These are phyloP conservation scores for Brevimyrus niger DNA, from an alignment of 2,113 vertebrate genomes.

Conservation along the genomic window DNA sequence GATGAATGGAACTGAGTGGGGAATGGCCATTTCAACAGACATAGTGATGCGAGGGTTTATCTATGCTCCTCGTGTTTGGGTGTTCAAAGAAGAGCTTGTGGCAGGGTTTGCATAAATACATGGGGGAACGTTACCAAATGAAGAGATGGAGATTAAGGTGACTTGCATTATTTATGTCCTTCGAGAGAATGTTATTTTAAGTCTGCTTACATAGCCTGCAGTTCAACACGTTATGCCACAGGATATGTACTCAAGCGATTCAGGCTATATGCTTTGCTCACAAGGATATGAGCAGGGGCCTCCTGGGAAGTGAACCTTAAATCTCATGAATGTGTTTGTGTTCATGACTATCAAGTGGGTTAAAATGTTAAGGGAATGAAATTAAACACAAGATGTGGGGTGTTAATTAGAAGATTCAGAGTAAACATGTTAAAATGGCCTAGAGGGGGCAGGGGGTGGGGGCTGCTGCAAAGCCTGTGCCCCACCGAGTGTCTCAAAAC, in stretches of 20 bases:
- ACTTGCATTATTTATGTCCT: slow-evolving; percentile 4
- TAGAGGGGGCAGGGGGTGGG: background rate
- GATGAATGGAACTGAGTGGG: background rate
- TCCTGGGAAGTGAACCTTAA: background rate
- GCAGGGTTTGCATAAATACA: background rate
- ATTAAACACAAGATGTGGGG: background rate
- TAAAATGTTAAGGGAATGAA: background rate
- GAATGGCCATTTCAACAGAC: background rate
- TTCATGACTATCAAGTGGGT: background rate
- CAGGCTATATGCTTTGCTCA: background rate
- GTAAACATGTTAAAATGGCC: background rate
- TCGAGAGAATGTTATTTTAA: background rate
- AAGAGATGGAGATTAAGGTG: background rate
- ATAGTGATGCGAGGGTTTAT: background rate
- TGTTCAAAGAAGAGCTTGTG: background rate
- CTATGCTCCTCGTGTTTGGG: background rate
- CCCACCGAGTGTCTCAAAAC: background rate
- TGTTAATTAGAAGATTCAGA: background rate
- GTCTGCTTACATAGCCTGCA: background rate
- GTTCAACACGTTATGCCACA: background rate
- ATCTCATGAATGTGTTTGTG: background rate
- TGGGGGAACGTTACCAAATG: background rate
- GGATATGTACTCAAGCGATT: background rate
- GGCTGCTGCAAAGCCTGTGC: background rate
- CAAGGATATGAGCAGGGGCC: background rate